Evolutionary conservation across 2,888 invertebrate species (phyloP).

Genomic region (Dasysyrphus tricinctus): DNA sequence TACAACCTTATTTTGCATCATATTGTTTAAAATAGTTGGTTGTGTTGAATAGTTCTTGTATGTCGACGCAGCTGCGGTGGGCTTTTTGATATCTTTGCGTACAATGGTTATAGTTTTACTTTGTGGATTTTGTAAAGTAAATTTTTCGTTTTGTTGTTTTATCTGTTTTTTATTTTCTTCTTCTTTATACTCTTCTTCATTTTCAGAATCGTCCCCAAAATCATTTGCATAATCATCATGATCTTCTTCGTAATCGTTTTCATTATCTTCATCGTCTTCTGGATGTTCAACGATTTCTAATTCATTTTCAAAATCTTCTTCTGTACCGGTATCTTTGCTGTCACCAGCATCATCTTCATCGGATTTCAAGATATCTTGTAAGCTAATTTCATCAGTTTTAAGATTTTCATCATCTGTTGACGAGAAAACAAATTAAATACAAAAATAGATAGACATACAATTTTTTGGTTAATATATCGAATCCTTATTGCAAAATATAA

Average conservation of each 20-base stretch:
- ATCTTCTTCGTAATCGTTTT: no score
- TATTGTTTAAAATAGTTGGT: conserved; percentile 48
- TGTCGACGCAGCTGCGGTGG: not conserved
- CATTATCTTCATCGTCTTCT: conserved; percentile 13
- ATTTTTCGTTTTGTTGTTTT: conserved; percentile 10
- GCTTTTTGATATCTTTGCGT: conserved; percentile 16
- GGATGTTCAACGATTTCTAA: conserved; percentile 18
- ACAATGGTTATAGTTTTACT: conserved; percentile 7
- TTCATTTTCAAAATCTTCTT: conserved; percentile 32
- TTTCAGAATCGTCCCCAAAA: not conserved
- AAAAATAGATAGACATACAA: not conserved
- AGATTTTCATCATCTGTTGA: conserved; percentile 22
- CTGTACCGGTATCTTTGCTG: conserved; percentile 10
- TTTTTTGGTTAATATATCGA: no score
- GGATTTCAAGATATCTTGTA: conserved; percentile 41
- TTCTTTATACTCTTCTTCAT: not conserved
- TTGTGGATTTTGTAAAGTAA: not conserved
- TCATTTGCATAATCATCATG: no score
- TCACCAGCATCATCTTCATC: conserved; percentile 34
- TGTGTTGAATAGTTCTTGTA: conserved; percentile 34
- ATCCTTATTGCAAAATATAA: no score
- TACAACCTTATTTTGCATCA: conserved; percentile 55
- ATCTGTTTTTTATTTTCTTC: not conserved
- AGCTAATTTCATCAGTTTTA: conserved; percentile 19
- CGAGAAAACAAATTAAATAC: not conserved